phyloP scores from a whole-genome alignment of 2,797 vertebrate genomes.

The Dryobates pubescens region DNA sequence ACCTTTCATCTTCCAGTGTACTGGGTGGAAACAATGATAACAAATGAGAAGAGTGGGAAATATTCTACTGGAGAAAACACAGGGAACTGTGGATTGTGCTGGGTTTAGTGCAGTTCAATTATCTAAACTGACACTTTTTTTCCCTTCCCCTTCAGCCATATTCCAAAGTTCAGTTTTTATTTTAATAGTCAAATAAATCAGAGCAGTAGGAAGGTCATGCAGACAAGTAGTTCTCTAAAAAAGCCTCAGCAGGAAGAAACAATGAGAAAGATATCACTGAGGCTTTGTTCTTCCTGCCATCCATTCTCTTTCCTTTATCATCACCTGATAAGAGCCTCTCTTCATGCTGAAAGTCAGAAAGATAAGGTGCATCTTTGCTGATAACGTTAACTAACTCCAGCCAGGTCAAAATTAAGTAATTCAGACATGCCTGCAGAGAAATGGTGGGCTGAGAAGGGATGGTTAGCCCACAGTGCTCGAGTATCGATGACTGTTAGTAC shows the following conservation, averaged over 20 bases:
- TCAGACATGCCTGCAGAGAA: background rate
- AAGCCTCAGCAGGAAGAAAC: constrained; percentile 11
- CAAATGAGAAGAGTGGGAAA: constrained; percentile 54
- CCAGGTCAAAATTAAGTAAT: constrained; percentile 13
- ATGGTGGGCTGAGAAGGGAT: background rate
- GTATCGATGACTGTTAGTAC: background rate
- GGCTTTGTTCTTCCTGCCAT: constrained; percentile 28
- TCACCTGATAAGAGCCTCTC: constrained; percentile 21
- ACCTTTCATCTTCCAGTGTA: constrained; percentile 19
- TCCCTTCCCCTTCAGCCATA: background rate
- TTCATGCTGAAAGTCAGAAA: constrained; percentile 20
- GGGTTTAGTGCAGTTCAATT: constrained; percentile 4
- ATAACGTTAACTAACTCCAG: constrained; percentile 24
- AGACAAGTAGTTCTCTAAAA: background rate
- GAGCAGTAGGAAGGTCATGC: constrained; percentile 27
- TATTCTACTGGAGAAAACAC: background rate
- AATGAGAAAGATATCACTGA: background rate
- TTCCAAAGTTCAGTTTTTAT: constrained; percentile 26
- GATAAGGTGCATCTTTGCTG: constrained; percentile 10
- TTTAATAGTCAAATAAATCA: constrained; percentile 34
- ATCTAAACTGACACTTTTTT: background rate
- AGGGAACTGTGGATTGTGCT: background rate
- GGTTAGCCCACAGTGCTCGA: background rate
- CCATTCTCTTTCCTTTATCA: background rate
- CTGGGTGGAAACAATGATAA: background rate